Conservation (phyloP, 2,113 vertebrate genomes). For the Amazona vittata region DNA sequence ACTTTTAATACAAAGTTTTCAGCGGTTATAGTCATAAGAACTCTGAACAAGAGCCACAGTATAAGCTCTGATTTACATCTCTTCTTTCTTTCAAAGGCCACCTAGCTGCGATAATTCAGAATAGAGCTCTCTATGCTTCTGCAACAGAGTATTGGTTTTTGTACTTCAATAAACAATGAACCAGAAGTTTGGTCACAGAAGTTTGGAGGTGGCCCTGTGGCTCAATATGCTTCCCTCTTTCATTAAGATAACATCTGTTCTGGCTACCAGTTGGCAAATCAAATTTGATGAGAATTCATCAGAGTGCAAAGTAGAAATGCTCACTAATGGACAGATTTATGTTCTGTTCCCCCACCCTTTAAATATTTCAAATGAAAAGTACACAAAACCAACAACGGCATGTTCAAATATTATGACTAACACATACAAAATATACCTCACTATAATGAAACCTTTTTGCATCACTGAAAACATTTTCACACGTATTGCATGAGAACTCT, state of each 20-base stretch:
- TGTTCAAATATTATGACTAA: neutral
- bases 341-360: neutral
- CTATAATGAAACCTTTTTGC: neutral
- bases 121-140: neutral
- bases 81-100: neutral
- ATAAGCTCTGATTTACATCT: neutral
- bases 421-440: neutral
- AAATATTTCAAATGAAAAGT: conserved; percentile 52
- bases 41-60: neutral
- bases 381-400: neutral
- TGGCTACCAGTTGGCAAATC: conserved; percentile 73
- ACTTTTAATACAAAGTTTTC: neutral
- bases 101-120: neutral
- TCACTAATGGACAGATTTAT: conserved; percentile 61
- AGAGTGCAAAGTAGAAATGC: conserved; percentile 63
- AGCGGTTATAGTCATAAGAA: neutral
- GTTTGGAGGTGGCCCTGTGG: conserved; percentile 60
- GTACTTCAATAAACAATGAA: neutral
- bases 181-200: conserved; percentile 10
- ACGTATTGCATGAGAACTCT: neutral
- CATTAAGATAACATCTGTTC: conserved; percentile 76
- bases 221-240: conserved; percentile 52
- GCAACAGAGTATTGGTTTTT: neutral
- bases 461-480: neutral
- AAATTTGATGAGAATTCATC: conserved; percentile 71